Conservation (phyloP, 2,113 vertebrate genomes). For the Nothoprocta perdicaria region DNA sequence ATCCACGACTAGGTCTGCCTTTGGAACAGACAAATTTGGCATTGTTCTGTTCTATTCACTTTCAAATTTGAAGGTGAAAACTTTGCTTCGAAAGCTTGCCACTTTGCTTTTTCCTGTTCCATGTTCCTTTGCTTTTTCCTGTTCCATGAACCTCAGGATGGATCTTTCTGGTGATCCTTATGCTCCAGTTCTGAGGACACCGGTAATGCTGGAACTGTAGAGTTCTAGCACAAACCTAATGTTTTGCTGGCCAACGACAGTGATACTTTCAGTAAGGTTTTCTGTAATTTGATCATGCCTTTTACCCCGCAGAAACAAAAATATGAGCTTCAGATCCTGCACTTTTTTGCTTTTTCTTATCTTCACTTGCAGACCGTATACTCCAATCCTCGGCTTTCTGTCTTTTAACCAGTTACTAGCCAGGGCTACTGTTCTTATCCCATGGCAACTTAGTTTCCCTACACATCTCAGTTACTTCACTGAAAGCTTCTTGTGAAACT, state of each 20-base stretch:
- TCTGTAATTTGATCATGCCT: neutral
- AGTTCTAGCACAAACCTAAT: neutral
- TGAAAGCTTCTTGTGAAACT: neutral
- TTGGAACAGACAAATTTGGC: neutral
- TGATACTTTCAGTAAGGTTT: neutral
- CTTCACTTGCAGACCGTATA: neutral
- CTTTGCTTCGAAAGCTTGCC: neutral
- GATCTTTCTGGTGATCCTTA: neutral
- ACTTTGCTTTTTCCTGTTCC: neutral
- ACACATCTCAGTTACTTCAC: neutral
- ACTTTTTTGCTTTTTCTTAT: neutral
- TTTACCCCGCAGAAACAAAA: neutral
- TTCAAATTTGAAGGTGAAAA: neutral
- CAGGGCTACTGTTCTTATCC: neutral
- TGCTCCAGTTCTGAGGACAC: neutral
- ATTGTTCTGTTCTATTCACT: neutral
- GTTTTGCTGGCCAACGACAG: neutral
- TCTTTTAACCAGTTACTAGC: too few relatives aligned
- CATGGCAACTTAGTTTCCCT: neutral
- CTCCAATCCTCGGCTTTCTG: neutral
- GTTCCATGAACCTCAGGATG: neutral
- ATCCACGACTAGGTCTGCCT: neutral
- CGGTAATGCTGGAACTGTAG: neutral
- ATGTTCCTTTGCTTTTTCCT: neutral
- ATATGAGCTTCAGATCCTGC: neutral